Conservation (phyloP, 2,797 vertebrate species). For the Micropoecilia bifurca region DNA sequence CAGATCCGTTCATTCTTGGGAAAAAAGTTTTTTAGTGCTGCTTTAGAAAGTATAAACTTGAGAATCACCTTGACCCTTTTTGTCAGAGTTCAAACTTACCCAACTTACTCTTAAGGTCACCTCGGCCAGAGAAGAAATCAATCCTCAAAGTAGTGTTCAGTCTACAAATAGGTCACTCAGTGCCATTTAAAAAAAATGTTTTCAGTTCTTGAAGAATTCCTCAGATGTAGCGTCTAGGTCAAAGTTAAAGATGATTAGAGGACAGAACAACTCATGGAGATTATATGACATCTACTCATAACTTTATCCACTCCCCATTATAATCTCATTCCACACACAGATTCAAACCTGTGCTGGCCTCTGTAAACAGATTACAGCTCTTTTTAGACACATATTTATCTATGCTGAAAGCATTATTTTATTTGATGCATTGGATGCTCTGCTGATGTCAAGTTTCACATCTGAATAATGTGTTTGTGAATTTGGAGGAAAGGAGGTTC, state of each 20-base stretch:
- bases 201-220: slow-evolving; percentile 43
- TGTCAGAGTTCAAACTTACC: slow-evolving; percentile 40
- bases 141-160: slow-evolving; percentile 59
- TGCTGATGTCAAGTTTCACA: background rate
- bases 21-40: slow-evolving; percentile 29
- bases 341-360: background rate
- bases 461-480: background rate
- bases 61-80: slow-evolving; percentile 24
- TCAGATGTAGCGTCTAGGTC: slow-evolving; percentile 47
- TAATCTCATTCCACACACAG: background rate
- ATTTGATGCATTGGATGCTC: background rate
- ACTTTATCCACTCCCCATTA: background rate
- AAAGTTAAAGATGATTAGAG: slow-evolving; percentile 52
- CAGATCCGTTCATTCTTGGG: background rate
- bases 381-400: background rate
- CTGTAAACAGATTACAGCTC: background rate
- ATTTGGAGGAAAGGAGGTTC: background rate
- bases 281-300: slow-evolving; percentile 12
- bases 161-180: slow-evolving; percentile 62
- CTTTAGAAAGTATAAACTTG: slow-evolving; percentile 22
- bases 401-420: background rate
- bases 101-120: slow-evolving; percentile 64
- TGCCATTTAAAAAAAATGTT: slow-evolving; percentile 52
- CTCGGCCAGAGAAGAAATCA: slow-evolving; percentile 53
- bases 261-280: slow-evolving; percentile 18